Evolutionary conservation across 2,797 vertebrate species (phyloP).

Genomic region (Huso huso): DNA sequence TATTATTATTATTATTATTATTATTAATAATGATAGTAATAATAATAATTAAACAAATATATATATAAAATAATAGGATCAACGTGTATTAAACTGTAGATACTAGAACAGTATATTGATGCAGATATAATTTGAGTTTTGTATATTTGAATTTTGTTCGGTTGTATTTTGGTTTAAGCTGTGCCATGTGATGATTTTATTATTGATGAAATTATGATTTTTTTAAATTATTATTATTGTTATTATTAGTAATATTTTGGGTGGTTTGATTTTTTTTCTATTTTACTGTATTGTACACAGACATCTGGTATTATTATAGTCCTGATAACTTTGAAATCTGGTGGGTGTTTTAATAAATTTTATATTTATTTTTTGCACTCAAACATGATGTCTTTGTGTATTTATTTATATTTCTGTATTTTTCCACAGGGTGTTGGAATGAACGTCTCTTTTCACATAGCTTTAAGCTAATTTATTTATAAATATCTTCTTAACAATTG

Average conservation of each 20-base stretch:
- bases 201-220: constrained; percentile 4
- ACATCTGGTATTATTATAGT: constrained; percentile 60
- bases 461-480: too few species aligned
- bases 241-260: constrained; percentile 13
- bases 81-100: constrained; percentile 76
- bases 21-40: too few species aligned
- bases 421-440: too few species aligned
- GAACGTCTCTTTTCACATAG: too few species aligned
- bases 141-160: constrained; percentile 55
- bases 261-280: constrained; percentile 44
- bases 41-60: constrained; percentile 20
- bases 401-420: constrained; percentile 4
- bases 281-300: constrained; percentile 70
- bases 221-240: constrained; percentile 5
- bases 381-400: constrained; percentile 43
- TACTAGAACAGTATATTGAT: constrained; percentile 76
- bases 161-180: constrained; percentile 36
- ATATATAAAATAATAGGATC: constrained; percentile 72
- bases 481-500: too few species aligned
- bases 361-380: constrained; percentile 84
- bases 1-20: constrained; percentile 33
- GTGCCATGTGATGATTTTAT: constrained; percentile 12
- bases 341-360: constrained; percentile 84
- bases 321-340: constrained; percentile 76
- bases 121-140: constrained; percentile 75